These are phyloP conservation scores for Stigmatopora nigra DNA, from an alignment of 2,113 vertebrate species.

Conservation along the genomic window DNA sequence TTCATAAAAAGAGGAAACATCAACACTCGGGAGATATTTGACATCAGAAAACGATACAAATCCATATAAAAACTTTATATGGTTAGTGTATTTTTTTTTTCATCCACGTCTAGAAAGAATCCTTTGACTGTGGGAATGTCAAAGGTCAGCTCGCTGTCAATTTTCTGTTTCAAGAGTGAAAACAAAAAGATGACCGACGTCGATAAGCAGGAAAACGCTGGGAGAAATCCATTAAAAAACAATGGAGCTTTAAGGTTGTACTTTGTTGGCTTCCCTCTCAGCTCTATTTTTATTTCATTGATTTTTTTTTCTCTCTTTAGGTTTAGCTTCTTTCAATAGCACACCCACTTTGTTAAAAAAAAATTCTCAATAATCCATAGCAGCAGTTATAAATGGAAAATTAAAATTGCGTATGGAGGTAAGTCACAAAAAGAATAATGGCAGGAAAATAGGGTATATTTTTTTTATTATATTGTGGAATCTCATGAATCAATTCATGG, in stretches of 20 bases:
- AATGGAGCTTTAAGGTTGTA: constrained; percentile 2
- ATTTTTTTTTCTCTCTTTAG: background rate
- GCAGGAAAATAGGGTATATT: too few species aligned
- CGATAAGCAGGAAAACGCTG: background rate
- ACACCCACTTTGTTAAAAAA: background rate
- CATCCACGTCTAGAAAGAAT: too few species aligned
- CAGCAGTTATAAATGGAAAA: background rate
- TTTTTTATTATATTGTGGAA: too few species aligned
- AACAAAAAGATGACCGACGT: constrained; percentile 4
- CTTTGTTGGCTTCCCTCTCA: background rate
- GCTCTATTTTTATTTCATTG: constrained; percentile 1
- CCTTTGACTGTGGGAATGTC: background rate
- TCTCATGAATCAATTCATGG: too few species aligned
- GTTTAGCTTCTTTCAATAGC: background rate
- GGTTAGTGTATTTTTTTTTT: too few species aligned
- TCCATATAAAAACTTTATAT: too few species aligned
- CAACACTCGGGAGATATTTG: too few species aligned
- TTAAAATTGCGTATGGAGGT: background rate
- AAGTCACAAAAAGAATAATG: background rate
- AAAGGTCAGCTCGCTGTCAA: constrained; percentile 18
- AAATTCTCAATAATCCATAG: background rate
- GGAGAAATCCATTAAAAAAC: background rate
- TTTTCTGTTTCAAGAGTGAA: background rate
- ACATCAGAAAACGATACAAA: too few species aligned
- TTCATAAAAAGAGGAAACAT: too few species aligned